phyloP scores from a whole-genome alignment of 2,797 vertebrate genomes.

The Sebastes alutus region DNA sequence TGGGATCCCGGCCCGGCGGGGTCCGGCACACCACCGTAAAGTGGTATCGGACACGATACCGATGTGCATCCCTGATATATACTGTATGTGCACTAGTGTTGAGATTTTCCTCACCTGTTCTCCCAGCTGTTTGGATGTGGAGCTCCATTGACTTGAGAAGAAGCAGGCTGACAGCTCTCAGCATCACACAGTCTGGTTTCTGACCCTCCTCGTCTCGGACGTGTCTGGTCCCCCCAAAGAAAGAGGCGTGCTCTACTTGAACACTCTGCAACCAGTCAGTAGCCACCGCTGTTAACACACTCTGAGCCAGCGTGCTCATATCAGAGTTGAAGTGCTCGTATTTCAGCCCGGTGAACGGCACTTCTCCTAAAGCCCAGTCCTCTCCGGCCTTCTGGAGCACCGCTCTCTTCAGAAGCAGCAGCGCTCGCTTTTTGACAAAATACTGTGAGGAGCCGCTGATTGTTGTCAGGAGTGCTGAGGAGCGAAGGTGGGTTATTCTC shows the following conservation, averaged over 20 bases:
- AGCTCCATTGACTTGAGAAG: constrained; percentile 89
- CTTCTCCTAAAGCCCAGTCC: constrained; percentile 74
- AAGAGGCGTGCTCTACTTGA: constrained; percentile 63
- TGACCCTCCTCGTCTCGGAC: neutral
- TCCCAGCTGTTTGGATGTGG: constrained; percentile 64
- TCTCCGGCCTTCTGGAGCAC: constrained; percentile 85
- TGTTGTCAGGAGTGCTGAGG: constrained; percentile 68
- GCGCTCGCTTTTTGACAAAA: constrained; percentile 82
- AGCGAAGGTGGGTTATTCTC: constrained; percentile 76
- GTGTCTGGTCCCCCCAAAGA: constrained; percentile 82
- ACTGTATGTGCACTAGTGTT: no score
- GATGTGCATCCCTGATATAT: no score
- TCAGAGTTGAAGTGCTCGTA: constrained; percentile 65
- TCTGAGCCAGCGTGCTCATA: constrained; percentile 67
- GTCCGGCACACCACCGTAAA: no score
- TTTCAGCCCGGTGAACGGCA: neutral
- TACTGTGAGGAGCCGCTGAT: constrained; percentile 66
- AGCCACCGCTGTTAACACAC: constrained; percentile 76
- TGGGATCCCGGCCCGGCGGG: no score
- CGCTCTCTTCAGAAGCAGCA: constrained; percentile 88
- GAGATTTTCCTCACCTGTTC: no score
- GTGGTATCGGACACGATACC: no score
- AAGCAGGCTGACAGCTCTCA: constrained; percentile 88
- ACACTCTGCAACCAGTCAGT: constrained; percentile 81
- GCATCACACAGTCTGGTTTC: constrained; percentile 80